Evolutionary conservation across 2,888 invertebrate genomes (phyloP).

Genomic region (Drosophila acutilabella): DNA sequence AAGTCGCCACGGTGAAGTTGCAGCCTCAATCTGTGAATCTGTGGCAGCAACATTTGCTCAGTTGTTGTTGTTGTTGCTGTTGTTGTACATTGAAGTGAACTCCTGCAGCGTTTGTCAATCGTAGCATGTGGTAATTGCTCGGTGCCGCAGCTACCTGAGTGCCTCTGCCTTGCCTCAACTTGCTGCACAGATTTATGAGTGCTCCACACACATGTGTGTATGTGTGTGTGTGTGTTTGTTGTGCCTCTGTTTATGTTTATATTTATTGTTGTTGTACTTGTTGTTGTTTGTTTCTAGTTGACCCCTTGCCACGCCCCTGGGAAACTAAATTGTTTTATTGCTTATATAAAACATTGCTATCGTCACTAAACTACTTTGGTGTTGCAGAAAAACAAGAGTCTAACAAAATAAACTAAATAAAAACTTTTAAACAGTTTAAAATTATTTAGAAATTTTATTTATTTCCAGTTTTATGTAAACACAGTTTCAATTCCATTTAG

Average conservation of each 20-base stretch:
- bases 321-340: slow-evolving; percentile 43
- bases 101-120: slow-evolving; percentile 73
- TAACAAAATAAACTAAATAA: too few species aligned
- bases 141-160: slow-evolving; percentile 43
- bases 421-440: too few species aligned
- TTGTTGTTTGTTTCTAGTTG: slow-evolving; percentile 22
- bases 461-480: too few species aligned
- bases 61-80: neutral
- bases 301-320: slow-evolving; percentile 54
- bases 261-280: neutral
- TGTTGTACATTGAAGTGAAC: slow-evolving; percentile 43
- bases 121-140: slow-evolving; percentile 78
- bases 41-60: slow-evolving; percentile 9
- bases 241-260: slow-evolving; percentile 18
- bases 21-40: slow-evolving; percentile 2
- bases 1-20: slow-evolving; percentile 61
- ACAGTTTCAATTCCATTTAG: too few species aligned
- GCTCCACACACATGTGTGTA: slow-evolving; percentile 36
- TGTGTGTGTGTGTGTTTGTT: slow-evolving; percentile 10
- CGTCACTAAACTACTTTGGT: too few species aligned
- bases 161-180: slow-evolving; percentile 20
- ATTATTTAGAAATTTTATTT: too few species aligned
- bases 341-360: neutral
- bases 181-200: slow-evolving; percentile 58
- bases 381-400: too few species aligned